phyloP scores from a whole-genome alignment of 2,113 vertebrate species.

The Piaya cayana region DNA sequence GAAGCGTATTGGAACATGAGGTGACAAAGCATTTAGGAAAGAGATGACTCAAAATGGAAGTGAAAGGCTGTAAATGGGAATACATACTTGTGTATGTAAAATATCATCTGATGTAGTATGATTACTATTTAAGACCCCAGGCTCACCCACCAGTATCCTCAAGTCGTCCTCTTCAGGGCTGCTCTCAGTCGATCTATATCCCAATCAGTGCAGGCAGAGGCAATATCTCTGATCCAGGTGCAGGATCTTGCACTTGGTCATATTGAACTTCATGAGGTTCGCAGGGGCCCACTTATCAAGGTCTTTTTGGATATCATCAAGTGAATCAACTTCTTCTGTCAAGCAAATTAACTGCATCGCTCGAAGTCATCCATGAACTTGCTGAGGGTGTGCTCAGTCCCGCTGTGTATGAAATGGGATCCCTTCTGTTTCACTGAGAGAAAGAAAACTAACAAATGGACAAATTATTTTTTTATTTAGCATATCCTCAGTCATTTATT shows the following conservation, averaged over 20 bases:
- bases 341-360: rapidly evolving
- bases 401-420: rapidly evolving
- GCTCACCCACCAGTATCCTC: not conserved
- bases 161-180: not conserved
- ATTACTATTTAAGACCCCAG: not conserved
- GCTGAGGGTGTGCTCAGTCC: not conserved
- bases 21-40: not conserved
- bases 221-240: not conserved
- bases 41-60: not conserved
- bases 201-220: not conserved
- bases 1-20: not conserved
- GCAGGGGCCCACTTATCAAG: rapidly evolving
- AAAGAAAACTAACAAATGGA: not conserved
- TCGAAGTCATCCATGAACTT: not conserved
- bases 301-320: no score
- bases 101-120: not conserved
- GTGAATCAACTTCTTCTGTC: not conserved
- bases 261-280: not conserved
- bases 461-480: not conserved
- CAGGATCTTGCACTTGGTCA: not conserved
- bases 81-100: not conserved
- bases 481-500: not conserved
- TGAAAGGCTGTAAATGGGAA: not conserved
- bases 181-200: not conserved
- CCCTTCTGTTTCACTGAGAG: not conserved